Conservation (phyloP, 2,888 invertebrate species). For the Drosophila conformis region DNA sequence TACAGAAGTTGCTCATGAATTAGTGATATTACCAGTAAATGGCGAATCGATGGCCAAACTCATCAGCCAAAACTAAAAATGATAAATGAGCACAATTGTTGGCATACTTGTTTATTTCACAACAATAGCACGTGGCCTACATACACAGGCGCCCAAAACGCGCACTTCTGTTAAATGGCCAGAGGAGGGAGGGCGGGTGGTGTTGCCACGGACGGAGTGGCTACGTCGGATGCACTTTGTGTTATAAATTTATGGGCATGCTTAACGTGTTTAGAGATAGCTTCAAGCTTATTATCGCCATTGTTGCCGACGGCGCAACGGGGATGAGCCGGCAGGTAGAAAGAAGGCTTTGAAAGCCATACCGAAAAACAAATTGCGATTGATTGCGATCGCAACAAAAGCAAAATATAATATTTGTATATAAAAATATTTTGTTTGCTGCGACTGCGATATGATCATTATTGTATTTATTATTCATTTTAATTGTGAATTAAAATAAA, state of each 20-base stretch:
- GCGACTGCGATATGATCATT: conserved; percentile 23
- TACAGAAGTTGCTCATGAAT: not conserved
- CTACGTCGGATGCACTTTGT: conserved; percentile 66
- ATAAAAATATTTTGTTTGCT: conserved; percentile 32
- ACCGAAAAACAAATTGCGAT: conserved; percentile 31
- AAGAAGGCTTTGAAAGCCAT: conserved; percentile 4
- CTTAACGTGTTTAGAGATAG: conserved; percentile 39
- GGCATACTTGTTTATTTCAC: conserved; percentile 15
- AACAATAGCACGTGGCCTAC: conserved; percentile 33
- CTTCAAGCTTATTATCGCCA: conserved; percentile 18
- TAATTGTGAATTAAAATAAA: conserved; percentile 69
- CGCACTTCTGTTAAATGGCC: not conserved
- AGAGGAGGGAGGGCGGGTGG: not conserved
- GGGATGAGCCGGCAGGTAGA: not conserved
- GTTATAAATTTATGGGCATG: conserved; percentile 59
- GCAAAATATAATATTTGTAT: conserved; percentile 40
- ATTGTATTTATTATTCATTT: conserved; percentile 29
- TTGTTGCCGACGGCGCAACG: not conserved
- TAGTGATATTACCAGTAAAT: not conserved
- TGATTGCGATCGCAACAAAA: conserved; percentile 52
- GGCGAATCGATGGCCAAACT: conserved; percentile 9
- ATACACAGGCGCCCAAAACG: not conserved
- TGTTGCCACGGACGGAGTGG: not conserved
- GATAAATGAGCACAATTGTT: conserved; percentile 17
- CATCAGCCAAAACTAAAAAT: conserved; percentile 12